These are phyloP conservation scores for Morinoia aosen DNA, from an alignment of 2,888 invertebrate species.

Conservation along the genomic window DNA sequence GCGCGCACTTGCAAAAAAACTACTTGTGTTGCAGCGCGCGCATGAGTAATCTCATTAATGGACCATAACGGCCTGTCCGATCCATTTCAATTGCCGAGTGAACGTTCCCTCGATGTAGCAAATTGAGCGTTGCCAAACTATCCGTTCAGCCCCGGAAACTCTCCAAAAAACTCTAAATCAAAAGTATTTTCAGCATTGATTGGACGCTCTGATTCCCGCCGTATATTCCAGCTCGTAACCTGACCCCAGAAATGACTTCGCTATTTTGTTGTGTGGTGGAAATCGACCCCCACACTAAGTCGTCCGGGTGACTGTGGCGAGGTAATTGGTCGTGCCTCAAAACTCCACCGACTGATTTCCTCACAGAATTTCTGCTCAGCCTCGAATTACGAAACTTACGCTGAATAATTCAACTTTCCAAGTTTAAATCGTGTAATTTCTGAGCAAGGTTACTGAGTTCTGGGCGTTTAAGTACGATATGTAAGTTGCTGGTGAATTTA, in stretches of 20 bases:
- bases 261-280: neutral
- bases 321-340: neutral
- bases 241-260: neutral
- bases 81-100: neutral
- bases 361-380: neutral
- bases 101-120: neutral
- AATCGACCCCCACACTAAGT: neutral
- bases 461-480: neutral
- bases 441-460: neutral
- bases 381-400: neutral
- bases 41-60: neutral
- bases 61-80: neutral
- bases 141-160: neutral
- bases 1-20: neutral
- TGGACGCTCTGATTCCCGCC: neutral
- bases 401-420: neutral
- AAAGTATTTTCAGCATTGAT: neutral
- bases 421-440: neutral
- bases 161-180: neutral
- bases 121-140: neutral
- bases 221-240: neutral
- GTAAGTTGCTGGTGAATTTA: no score
- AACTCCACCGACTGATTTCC: neutral
- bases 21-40: neutral
- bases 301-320: neutral